A percentile compares a stretch with the other conserved stretches of the same genome.
Conservation (phyloP, 2,113 vertebrate species). For the Girardinichthys multiradiatus region DNA sequence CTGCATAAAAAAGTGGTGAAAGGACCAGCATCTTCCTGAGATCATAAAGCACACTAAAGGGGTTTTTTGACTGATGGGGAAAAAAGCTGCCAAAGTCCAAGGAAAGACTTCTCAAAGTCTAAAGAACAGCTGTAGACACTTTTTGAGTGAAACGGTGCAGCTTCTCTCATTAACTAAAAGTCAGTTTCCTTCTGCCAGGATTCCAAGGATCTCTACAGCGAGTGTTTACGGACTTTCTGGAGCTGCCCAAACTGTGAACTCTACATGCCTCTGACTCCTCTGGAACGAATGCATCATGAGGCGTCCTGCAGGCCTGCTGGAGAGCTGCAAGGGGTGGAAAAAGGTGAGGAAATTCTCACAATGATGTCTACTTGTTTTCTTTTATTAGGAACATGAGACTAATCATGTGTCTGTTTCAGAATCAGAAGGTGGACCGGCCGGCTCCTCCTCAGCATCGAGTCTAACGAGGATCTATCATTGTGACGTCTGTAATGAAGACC, state of each 20-base stretch:
- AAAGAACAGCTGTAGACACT: not conserved
- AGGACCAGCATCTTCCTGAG: no score
- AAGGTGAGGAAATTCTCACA: constrained; percentile 37
- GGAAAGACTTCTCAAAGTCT: not conserved
- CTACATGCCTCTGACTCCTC: constrained; percentile 88
- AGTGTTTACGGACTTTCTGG: constrained; percentile 93
- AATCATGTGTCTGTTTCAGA: constrained; percentile 41
- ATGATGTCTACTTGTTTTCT: not conserved
- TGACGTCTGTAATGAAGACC: constrained; percentile 82
- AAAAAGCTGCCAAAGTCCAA: not conserved
- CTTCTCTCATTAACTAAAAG: not conserved
- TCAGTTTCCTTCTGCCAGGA: constrained; percentile 66
- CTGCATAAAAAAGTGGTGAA: no score
- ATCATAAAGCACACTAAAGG: no score
- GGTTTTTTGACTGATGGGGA: no score
- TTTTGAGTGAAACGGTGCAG: not conserved
- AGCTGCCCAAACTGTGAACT: constrained; percentile 88
- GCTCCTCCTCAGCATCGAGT: constrained; percentile 41
- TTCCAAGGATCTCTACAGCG: constrained; percentile 87
- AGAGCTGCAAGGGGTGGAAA: constrained; percentile 66
- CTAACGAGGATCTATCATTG: constrained; percentile 85
- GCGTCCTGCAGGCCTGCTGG: constrained; percentile 76
- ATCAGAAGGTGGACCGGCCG: not conserved
- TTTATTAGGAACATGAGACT: not conserved
- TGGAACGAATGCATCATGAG: constrained; percentile 89